Evolutionary conservation across 35 echinoderm and acorn worm genomes (phyloP).

Genomic region (Heliocidaris erythrogramma): DNA sequence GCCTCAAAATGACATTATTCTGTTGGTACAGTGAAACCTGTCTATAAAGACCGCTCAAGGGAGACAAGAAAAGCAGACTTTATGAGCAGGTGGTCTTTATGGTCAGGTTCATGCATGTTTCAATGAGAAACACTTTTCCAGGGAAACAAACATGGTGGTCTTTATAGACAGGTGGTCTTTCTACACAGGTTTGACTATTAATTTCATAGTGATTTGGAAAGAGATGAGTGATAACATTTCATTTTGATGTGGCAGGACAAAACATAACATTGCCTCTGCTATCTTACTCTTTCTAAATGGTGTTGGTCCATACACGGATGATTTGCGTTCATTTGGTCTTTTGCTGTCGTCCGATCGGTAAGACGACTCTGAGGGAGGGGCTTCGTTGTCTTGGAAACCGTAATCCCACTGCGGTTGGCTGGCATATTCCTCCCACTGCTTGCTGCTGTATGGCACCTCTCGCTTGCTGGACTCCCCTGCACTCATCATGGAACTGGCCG

Average conservation of each 20-base stretch:
- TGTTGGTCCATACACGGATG: slow-evolving; percentile 46
- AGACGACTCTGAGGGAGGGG: not conserved
- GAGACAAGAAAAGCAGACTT: too few relatives aligned
- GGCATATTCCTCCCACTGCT: not conserved
- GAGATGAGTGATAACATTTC: too few relatives aligned
- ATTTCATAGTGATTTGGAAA: not conserved
- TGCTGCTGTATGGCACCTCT: not conserved
- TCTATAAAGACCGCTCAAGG: too few relatives aligned
- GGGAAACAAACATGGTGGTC: too few relatives aligned
- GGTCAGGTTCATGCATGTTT: too few relatives aligned
- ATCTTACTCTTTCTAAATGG: slow-evolving; percentile 28
- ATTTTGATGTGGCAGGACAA: too few relatives aligned
- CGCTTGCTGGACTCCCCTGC: not conserved
- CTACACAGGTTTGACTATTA: not conserved
- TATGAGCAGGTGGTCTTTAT: too few relatives aligned
- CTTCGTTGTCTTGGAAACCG: not conserved
- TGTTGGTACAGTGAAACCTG: too few relatives aligned
- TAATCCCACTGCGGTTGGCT: slow-evolving; percentile 22
- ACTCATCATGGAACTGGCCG: slow-evolving; percentile 3
- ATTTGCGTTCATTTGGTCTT: slow-evolving; percentile 25
- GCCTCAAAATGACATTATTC: too few relatives aligned
- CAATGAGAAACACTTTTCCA: too few relatives aligned
- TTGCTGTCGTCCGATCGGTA: slow-evolving; percentile 37
- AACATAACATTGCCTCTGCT: not conserved
- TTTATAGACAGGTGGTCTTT: too few relatives aligned